Evolutionary conservation across 1,140 invertebrate genomes (phyloP).

Genomic region (Oryzaephilus surinamensis): DNA sequence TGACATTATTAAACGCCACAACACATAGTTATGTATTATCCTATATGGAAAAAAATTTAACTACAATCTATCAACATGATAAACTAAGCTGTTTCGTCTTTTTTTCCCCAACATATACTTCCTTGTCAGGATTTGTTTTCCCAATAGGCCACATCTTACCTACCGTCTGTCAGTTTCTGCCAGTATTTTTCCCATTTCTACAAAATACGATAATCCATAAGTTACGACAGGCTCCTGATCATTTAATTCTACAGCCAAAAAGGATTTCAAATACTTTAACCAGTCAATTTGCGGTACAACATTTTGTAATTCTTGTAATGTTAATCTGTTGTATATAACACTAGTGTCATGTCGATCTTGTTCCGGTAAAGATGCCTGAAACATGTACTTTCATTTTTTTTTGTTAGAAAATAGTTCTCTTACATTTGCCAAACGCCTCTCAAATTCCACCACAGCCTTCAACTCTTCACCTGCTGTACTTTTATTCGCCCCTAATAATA

Average conservation of each 20-base stretch:
- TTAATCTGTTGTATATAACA: constrained; percentile 62
- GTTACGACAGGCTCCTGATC: constrained; percentile 64
- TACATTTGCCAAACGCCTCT: constrained; percentile 69
- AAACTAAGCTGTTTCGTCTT: not conserved
- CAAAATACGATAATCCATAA: constrained; percentile 69
- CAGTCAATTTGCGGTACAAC: constrained; percentile 69
- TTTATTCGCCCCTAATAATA: constrained; percentile 59
- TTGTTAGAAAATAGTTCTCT: constrained; percentile 19
- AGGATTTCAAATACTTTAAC: constrained; percentile 60
- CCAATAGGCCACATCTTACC: constrained; percentile 1
- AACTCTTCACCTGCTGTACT: constrained; percentile 52
- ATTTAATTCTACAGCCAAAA: constrained; percentile 52
- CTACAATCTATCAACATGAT: not conserved
- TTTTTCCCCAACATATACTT: not conserved
- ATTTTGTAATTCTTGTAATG: constrained; percentile 49
- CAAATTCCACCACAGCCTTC: constrained; percentile 58
- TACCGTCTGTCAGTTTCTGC: constrained; percentile 56
- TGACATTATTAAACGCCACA: constrained; percentile 72
- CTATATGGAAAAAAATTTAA: constrained; percentile 36
- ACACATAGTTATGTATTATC: constrained; percentile 70
- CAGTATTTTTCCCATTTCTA: constrained; percentile 65
- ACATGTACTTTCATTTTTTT: not conserved
- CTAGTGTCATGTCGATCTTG: constrained; percentile 75
- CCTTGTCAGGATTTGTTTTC: not conserved
- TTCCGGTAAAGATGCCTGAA: constrained; percentile 62